These are phyloP conservation scores for Telmatherina bonti DNA, from an alignment of 2,797 vertebrate genomes.

Conservation along the genomic window DNA sequence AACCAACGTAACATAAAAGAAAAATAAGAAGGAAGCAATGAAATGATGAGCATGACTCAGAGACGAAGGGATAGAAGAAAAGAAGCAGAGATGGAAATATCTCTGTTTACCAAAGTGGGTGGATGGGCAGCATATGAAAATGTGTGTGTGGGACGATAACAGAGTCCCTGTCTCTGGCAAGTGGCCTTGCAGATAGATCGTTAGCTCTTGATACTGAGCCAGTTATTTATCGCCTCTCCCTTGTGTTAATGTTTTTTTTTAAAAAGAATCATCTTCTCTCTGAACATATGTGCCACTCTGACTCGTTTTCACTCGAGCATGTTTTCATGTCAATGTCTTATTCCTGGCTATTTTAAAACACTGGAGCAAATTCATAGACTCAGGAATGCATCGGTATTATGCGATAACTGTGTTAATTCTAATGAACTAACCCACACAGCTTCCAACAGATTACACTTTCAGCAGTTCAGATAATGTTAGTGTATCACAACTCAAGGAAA, in stretches of 20 bases:
- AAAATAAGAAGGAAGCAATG: constrained; percentile 32
- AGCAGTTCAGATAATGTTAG: constrained; percentile 44
- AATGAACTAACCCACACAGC: constrained; percentile 20
- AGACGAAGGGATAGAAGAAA: constrained; percentile 48
- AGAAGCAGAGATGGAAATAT: constrained; percentile 61
- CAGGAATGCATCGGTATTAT: constrained; percentile 12
- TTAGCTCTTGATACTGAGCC: constrained; percentile 38
- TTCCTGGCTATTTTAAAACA: constrained; percentile 3
- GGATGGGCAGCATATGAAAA: constrained; percentile 62
- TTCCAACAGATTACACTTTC: constrained; percentile 18
- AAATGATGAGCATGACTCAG: constrained; percentile 59
- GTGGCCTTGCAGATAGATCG: constrained; percentile 46
- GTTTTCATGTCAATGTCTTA: constrained; percentile 16
- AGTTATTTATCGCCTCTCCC: constrained; percentile 31
- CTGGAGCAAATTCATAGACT: constrained; percentile 1
- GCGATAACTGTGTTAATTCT: constrained; percentile 23
- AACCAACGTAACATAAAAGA: constrained; percentile 49
- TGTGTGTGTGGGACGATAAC: constrained; percentile 52
- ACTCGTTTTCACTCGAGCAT: neutral
- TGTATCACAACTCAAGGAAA: constrained; percentile 42
- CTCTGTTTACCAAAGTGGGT: constrained; percentile 56
- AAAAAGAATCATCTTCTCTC: neutral
- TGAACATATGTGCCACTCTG: constrained; percentile 1
- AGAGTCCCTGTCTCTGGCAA: constrained; percentile 50
- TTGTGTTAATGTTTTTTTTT: neutral